Percentiles rank a stretch among this genome's conserved stretches.
These are phyloP conservation scores for Cichladusa arquata DNA, from an alignment of 2,113 vertebrate genomes.

Conservation along the genomic window DNA sequence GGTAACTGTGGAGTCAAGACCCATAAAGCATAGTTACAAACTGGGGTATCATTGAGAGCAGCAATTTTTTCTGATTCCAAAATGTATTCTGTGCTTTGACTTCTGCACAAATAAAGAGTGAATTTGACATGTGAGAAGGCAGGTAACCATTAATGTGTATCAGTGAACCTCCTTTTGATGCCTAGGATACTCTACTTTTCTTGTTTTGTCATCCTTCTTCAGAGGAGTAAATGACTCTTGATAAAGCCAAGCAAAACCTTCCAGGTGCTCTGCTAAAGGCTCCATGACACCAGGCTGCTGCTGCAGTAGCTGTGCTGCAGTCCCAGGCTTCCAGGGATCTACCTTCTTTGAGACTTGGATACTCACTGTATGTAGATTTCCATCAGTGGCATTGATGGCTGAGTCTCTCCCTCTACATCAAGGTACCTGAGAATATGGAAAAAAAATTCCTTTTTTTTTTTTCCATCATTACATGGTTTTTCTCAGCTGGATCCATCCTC, in stretches of 20 bases:
- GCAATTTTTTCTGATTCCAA: neutral
- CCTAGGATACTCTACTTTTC: neutral
- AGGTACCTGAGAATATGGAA: neutral
- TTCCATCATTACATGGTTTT: neutral
- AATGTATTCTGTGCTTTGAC: neutral
- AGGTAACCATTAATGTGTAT: neutral
- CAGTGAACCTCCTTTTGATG: neutral
- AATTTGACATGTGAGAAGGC: neutral
- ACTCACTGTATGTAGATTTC: fast-evolving
- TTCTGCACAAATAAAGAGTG: neutral
- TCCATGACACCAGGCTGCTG: neutral
- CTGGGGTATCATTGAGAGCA: neutral
- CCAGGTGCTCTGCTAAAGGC: neutral
- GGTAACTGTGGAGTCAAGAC: neutral
- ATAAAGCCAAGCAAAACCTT: neutral
- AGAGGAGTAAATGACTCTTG: neutral
- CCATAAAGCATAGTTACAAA: neutral
- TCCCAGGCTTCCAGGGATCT: neutral
- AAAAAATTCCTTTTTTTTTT: neutral
- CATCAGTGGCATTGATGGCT: too few relatives aligned
- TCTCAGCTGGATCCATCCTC: neutral
- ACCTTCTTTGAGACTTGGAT: neutral
- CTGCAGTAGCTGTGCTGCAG: neutral
- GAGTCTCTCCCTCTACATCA: neutral
- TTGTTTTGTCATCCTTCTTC: neutral